Base-by-base conservation (phyloP, 2,888 invertebrate species). In the Keiferia lycopersicella region DNA sequence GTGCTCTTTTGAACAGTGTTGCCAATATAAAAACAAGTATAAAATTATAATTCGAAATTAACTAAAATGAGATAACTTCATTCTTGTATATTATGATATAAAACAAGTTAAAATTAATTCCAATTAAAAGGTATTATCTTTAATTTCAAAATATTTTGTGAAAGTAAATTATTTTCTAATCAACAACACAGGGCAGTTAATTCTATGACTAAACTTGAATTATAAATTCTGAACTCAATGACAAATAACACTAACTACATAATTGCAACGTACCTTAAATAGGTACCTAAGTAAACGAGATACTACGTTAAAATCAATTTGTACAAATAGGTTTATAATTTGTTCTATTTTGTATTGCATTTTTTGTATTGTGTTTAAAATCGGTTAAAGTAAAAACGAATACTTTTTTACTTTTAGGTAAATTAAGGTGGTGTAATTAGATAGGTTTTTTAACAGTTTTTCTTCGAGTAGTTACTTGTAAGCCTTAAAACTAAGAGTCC, bases 251-350 rank as follows among this genome's bases (percentile, higher is more conserved):
- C 56, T 56, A 56, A 56, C 56, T 53, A 56, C 26, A 16, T 56
- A 34, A 16, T 16, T 16, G 64, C 69, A 72, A 70, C 68, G 71
- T 72, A 73, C n/a, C 26, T 67, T 69, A 68, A 69, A 66, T 67
- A 71, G 71, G 71, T 71, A 71, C 63, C 75, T 78, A 73, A 66
- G 64, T 72, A 73, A 74, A 34, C 76, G 34, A 10, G 2, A 26
- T 6, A 26, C 64, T 64, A 73, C 56, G 16, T 34, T 34, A 34
- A 74, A 83, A 83, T 75, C 68, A 78, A 76, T 83, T 83, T 84
- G 82, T 85, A 85, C 84, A 84, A 76, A 63, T 65, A 77, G 14
- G n/a, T 79, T 71, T 70, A 75, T 73, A 69, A 70, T 75, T 78
- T 77, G 71, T 73, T 77, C 73, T 12, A 12, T 39, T 18, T 65